These are phyloP conservation scores for Xiphophorus hellerii DNA, from an alignment of 2,113 vertebrate species.

Conservation along the genomic window DNA sequence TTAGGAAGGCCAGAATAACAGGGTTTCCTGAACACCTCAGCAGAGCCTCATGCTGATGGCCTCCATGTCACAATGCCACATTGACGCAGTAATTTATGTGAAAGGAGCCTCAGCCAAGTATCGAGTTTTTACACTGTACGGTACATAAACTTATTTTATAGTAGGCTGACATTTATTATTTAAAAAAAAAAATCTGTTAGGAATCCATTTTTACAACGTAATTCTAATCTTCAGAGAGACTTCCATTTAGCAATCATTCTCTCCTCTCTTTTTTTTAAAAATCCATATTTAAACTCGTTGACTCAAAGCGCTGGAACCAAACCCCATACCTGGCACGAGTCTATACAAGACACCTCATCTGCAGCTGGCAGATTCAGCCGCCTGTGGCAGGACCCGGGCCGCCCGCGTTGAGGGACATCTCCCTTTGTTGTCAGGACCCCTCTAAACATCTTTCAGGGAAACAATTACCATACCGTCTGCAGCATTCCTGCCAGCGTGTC, in stretches of 20 bases:
- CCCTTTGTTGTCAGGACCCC: conserved; percentile 73
- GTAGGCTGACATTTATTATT: too few relatives aligned
- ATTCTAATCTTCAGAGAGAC: too few relatives aligned
- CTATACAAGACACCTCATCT: conserved; percentile 31
- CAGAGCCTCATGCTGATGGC: too few relatives aligned
- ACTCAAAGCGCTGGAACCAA: conserved; percentile 16
- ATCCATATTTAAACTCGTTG: conserved; percentile 6
- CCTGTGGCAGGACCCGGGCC: conserved; percentile 61
- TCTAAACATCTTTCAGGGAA: conserved; percentile 74
- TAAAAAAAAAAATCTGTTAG: too few relatives aligned
- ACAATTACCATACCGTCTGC: conserved; percentile 81
- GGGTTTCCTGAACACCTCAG: too few relatives aligned
- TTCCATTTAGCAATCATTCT: neutral
- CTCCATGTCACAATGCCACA: too few relatives aligned
- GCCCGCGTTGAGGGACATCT: conserved; percentile 53
- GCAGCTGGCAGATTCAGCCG: conserved; percentile 46
- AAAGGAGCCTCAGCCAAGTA: too few relatives aligned
- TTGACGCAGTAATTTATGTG: too few relatives aligned
- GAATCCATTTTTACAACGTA: too few relatives aligned
- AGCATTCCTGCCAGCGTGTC: conserved; percentile 57
- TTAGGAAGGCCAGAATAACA: too few relatives aligned
- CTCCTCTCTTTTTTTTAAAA: conserved; percentile 37
- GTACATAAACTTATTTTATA: too few relatives aligned
- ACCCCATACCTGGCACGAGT: conserved; percentile 1
- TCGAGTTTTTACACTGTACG: too few relatives aligned